A percentile compares a stretch with the other conserved stretches of the same genome.
phyloP scores from a whole-genome alignment of 1,140 invertebrate species.

The Trialeurodes vaporariorum region DNA sequence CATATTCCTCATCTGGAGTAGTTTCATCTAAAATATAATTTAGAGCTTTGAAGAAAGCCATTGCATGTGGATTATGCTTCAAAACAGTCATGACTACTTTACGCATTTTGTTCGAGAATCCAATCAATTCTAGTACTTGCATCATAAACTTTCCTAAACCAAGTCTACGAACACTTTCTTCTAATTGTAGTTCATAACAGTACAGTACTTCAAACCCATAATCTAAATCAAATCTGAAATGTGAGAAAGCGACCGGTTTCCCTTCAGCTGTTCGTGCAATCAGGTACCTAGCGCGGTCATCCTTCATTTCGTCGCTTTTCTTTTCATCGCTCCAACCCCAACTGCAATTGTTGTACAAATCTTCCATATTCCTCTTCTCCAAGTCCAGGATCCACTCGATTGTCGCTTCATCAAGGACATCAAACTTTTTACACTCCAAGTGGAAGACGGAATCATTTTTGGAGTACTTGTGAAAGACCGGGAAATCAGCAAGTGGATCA shows the following conservation, averaged over 20 bases:
- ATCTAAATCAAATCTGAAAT: conserved; percentile 75
- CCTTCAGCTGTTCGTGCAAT: conserved; percentile 42
- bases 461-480: neutral
- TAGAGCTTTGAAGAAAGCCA: conserved; percentile 46
- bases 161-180: conserved; percentile 46
- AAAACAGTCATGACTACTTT: conserved; percentile 74
- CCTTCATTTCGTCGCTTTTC: conserved; percentile 57
- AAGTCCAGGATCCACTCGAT: conserved; percentile 42
- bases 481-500: neutral
- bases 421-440: neutral
- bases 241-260: conserved; percentile 51
- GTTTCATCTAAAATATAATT: conserved; percentile 24
- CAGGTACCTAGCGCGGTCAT: conserved; percentile 56
- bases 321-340: conserved; percentile 61
- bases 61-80: conserved; percentile 54
- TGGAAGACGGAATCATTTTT: neutral
- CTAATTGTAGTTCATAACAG: conserved; percentile 76
- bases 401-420: neutral
- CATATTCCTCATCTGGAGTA: conserved; percentile 18
- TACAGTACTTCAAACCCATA: conserved; percentile 62
- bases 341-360: conserved; percentile 48
- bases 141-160: conserved; percentile 72
- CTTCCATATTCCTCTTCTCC: conserved; percentile 47
- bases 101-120: conserved; percentile 52
- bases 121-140: conserved; percentile 61